Conservation (phyloP, 2,888 invertebrate genomes). For the Chrysopilus asiliformis region DNA sequence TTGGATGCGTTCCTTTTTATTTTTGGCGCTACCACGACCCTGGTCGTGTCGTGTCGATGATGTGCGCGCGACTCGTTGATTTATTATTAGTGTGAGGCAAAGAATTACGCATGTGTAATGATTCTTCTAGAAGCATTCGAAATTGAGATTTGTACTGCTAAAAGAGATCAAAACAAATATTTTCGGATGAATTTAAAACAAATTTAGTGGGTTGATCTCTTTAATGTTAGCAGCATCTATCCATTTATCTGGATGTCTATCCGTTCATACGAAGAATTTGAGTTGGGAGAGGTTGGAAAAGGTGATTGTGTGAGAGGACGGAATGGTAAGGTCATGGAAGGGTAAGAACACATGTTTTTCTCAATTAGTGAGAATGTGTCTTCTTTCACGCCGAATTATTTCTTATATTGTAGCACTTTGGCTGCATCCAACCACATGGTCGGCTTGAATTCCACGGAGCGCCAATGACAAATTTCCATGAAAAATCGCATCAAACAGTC, state of each 20-base stretch:
- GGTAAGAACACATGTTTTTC: slow-evolving; percentile 4
- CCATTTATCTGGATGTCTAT: background rate
- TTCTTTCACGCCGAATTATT: slow-evolving; percentile 4
- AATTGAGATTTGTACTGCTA: slow-evolving; percentile 8
- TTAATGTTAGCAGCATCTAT: slow-evolving; percentile 3
- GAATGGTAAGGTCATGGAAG: too few relatives aligned
- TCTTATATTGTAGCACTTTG: background rate
- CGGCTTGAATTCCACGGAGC: too few relatives aligned
- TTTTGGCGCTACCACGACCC: too few relatives aligned
- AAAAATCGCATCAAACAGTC: slow-evolving; percentile 8
- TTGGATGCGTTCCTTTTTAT: too few relatives aligned
- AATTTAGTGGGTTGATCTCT: slow-evolving; percentile 14
- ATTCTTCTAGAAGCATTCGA: slow-evolving; percentile 10
- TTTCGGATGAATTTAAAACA: slow-evolving; percentile 7
- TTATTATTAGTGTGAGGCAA: slow-evolving; percentile 10
- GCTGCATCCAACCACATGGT: too few relatives aligned
- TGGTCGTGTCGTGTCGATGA: too few relatives aligned
- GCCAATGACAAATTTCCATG: too few relatives aligned
- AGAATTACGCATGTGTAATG: slow-evolving; percentile 13
- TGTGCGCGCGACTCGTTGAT: too few relatives aligned
- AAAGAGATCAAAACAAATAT: slow-evolving; percentile 10
- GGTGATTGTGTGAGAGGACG: too few relatives aligned
- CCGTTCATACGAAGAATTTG: background rate
- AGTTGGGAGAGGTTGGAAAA: too few relatives aligned
- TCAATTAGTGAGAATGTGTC: slow-evolving; percentile 10